Percentiles rank a stretch among this genome's conserved stretches.
phyloP scores from a whole-genome alignment of 2,888 invertebrate species.

The Sericinus montela region DNA sequence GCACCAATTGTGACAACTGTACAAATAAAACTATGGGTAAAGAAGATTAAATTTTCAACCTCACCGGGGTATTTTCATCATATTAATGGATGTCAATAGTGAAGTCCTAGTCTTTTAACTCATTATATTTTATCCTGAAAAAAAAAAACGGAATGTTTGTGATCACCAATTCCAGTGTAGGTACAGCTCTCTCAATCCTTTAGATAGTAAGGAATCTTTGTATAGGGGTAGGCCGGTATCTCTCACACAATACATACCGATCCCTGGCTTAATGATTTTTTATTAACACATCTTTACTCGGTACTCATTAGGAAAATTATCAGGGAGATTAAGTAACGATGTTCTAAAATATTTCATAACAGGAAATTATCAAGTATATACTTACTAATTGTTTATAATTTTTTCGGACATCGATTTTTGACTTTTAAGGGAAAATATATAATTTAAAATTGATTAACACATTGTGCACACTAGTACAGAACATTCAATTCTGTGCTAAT shows the following conservation, averaged over 20 bases:
- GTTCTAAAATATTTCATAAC: constrained; percentile 11
- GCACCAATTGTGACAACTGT: no score
- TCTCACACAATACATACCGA: constrained; percentile 32
- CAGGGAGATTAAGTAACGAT: constrained; percentile 17
- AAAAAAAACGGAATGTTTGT: constrained; percentile 3
- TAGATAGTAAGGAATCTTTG: constrained; percentile 25
- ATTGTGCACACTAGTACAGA: no score
- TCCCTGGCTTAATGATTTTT: constrained; percentile 20
- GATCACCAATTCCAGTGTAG: constrained; percentile 1
- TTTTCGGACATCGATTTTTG: background rate
- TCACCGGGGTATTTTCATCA: no score
- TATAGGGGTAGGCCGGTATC: constrained; percentile 33
- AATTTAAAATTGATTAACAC: no score
- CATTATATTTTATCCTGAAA: background rate
- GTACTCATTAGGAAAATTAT: constrained; percentile 16
- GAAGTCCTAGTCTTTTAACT: no score
- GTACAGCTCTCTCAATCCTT: constrained; percentile 22
- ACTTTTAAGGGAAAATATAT: no score
- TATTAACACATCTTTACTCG: constrained; percentile 10
- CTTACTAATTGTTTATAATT: background rate
- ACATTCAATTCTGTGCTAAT: no score
- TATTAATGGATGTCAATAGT: no score
- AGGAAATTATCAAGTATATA: background rate
- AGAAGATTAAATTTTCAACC: no score
- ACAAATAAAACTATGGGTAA: no score